Base-by-base conservation (phyloP, 2,888 invertebrate genomes). In the Eulithis testata region DNA sequence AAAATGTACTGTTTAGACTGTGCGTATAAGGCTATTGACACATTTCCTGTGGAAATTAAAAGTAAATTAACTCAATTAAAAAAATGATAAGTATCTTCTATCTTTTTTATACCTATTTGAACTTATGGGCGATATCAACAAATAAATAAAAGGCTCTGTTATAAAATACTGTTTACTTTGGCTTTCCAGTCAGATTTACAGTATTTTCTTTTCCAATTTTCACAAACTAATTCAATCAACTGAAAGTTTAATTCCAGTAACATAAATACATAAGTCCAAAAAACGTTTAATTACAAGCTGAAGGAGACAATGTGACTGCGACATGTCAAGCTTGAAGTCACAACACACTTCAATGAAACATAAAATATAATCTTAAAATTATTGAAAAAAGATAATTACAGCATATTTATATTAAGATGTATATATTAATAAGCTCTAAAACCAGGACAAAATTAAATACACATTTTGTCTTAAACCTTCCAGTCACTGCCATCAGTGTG, bases 1-100 rank as follows among this genome's bases (percentile, higher is more conserved):
- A 95, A 95, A 80, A 94, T 95, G 63, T 96, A 95, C 85, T 98
- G 98, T 85, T 84, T 95, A 66, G 78, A 86, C 54, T 98, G 98
- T 94, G 96, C 95, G 47, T 85, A 88, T 73, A 85, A 87, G 59
- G 90, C 93, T 70, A 82, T 94, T 6, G 88, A 94, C 44, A 82
- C 90, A 64, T 96, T 98, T 89, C 98, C 98, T 31, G 68, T 81
- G 60, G 95, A 96, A 90, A 91, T 97, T 9, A 95, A 94, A 83
- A 89, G 88, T 71, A 96, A 95, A 90, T 81, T 96, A 68, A 88
- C 87, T 89, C 78, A 79, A 79, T 66, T 81, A 69, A 83, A 80
- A 77, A 79, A 72, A 60, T 66, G 75, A 53, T 58, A 11, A 43
- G 11, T 36, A 3, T 3, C 9, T 50, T n/a, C 8, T 49, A 31